Evolutionary conservation across 2,113 vertebrate genomes (phyloP).

Genomic region (Crocuta crocuta): DNA sequence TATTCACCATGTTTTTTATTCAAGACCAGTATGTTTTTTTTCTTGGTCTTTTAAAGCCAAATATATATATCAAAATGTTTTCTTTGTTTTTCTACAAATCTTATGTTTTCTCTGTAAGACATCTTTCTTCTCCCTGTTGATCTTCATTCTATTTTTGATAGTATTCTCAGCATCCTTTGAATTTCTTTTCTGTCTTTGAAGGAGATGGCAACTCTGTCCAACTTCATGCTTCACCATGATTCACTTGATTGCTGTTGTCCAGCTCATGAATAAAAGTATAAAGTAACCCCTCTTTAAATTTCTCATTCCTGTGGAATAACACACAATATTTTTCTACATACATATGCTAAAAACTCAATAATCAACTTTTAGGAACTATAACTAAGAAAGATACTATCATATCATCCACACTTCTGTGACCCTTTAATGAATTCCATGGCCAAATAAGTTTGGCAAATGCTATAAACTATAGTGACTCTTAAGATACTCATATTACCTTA

Average conservation of each 20-base stretch:
- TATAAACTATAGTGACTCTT: not conserved
- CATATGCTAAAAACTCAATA: not conserved
- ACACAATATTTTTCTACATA: not conserved
- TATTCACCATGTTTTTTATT: not conserved
- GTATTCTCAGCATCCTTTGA: not conserved
- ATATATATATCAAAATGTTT: not conserved
- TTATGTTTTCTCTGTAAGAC: not conserved
- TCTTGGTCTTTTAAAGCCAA: not conserved
- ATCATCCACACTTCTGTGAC: not conserved
- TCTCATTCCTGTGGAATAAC: not conserved
- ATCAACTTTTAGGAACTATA: not conserved
- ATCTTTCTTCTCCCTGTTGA: not conserved
- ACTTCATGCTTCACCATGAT: not conserved
- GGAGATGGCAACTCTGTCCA: not conserved
- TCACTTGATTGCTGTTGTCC: not conserved
- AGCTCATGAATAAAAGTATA: not conserved
- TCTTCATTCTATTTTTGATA: not conserved
- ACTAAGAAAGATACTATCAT: not conserved
- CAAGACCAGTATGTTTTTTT: not conserved
- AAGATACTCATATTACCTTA: not conserved
- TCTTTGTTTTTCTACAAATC: not conserved
- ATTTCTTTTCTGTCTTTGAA: constrained; percentile 43
- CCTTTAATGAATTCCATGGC: not conserved
- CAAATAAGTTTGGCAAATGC: not conserved
- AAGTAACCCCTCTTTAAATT: not conserved